Evolutionary conservation across 2,888 invertebrate species (phyloP).

Genomic region (Drosophila nigricruria): DNA sequence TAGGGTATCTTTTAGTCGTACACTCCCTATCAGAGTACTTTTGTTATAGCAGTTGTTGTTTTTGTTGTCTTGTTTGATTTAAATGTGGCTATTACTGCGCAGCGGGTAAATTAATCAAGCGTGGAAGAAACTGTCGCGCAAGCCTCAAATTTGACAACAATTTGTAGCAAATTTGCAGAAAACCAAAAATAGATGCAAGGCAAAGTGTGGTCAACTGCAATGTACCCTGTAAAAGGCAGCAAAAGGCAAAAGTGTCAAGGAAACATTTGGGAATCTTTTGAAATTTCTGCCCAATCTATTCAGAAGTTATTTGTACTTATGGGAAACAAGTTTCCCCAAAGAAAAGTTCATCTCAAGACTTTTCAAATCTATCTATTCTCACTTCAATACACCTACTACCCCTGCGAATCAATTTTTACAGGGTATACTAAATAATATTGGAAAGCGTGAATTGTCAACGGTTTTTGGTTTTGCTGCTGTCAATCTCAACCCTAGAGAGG

Average conservation of each 20-base stretch:
- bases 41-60: conserved; percentile 1
- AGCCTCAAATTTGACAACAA: conserved; percentile 76
- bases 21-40: background rate
- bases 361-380: background rate
- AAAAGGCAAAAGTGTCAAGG: background rate
- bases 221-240: background rate
- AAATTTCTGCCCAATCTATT: background rate
- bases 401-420: background rate
- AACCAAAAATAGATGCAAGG: conserved; percentile 7
- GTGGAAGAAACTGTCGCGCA: conserved; percentile 56
- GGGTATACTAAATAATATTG: conserved; percentile 10
- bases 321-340: no score
- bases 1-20: background rate
- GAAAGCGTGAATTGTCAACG: conserved; percentile 21
- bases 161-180: conserved; percentile 65
- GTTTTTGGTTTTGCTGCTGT: conserved; percentile 59
- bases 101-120: conserved; percentile 78
- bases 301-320: background rate
- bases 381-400: background rate
- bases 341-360: background rate
- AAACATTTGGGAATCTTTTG: background rate
- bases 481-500: conserved; percentile 46
- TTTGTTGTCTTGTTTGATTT: conserved; percentile 21
- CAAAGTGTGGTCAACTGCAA: background rate
- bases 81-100: conserved; percentile 63